phyloP scores from a whole-genome alignment of 1,140 invertebrate species.

The Trypoxylus dichotomus region DNA sequence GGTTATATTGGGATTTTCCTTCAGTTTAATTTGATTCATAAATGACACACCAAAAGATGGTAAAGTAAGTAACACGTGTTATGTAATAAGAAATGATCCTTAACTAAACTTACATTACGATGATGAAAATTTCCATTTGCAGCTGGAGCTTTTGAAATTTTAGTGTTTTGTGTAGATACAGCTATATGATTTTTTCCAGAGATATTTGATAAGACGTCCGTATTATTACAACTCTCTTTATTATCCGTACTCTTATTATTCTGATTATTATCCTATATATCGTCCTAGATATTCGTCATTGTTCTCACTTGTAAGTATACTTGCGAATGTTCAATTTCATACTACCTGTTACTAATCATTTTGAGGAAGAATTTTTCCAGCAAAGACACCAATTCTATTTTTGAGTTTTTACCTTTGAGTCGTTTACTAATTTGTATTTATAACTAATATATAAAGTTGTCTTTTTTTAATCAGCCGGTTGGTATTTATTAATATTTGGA shows the following conservation, averaged over 20 bases:
- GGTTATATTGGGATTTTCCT: too few species aligned
- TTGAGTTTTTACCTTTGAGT: neutral
- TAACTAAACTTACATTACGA: neutral
- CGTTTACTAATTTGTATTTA: neutral
- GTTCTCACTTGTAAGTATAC: conserved; percentile 21
- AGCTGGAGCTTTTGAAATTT: neutral
- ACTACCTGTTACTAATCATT: neutral
- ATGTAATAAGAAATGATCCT: conserved; percentile 8
- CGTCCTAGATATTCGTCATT: conserved; percentile 24
- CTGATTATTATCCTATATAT: conserved; percentile 15
- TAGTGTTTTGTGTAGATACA: neutral
- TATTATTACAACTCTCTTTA: conserved; percentile 22
- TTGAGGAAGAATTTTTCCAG: neutral
- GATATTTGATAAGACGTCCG: conserved; percentile 26
- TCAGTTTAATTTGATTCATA: too few species aligned
- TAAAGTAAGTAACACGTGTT: too few species aligned
- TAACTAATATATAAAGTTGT: neutral
- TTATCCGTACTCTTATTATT: conserved; percentile 27
- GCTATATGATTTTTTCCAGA: conserved; percentile 23
- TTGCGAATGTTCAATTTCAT: neutral
- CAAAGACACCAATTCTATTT: neutral
- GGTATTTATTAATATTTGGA: too few species aligned
- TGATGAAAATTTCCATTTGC: neutral
- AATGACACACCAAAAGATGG: too few species aligned
- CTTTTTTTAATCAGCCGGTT: too few species aligned